Evolutionary conservation across 2,113 vertebrate species (phyloP), one percentile per base, ranked within the genome.

Genomic region (Rhegmatorhina hoffmannsi): DNA sequence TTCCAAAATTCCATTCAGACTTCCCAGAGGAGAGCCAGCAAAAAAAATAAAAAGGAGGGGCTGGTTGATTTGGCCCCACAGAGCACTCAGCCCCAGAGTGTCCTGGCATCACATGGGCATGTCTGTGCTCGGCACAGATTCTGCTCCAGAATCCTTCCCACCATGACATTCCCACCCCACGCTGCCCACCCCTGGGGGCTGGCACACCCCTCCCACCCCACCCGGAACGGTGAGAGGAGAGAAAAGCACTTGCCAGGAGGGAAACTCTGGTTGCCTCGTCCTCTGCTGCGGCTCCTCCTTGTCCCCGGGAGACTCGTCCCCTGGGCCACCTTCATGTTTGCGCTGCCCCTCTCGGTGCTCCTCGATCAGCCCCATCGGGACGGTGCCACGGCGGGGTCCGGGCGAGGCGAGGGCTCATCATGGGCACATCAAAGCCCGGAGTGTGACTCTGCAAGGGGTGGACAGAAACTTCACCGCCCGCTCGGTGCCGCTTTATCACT

Each of bases 351-450:
- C 97, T 91, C 97, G 97, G 56, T 29, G 95, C 96, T 98, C 97
- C 73, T 97, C 95, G 4, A 98, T 97, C 95, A 98, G 96, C 95
- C 97, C 97, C 98, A 98, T 98, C 94, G 4, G 97, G 96, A 85
- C 94, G 94, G 62, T 94, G 96, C 87, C 64, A 76, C 4, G 43
- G 82, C 50, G 89, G 79, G 84, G 72, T 90, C 87, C 19, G 80
- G 81, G 89, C 60, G 92, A 85, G 24, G 84, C 55, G 92, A 14
- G 85, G 89, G 93, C 94, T 83, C 97, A 97, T 98, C 97, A 97
- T 96, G 95, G 93, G 95, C 76, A 79, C 93, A n/a, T 95, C 97
- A 90, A 93, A 95, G 84, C 91, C 59, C 53, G 89, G 84, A 69
- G 50, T 5, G 91, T 79, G 93, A 64, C 56, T 89, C 98, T 98